phyloP scores from a whole-genome alignment of 2,797 vertebrate species.

The Enteromius argenteus region DNA sequence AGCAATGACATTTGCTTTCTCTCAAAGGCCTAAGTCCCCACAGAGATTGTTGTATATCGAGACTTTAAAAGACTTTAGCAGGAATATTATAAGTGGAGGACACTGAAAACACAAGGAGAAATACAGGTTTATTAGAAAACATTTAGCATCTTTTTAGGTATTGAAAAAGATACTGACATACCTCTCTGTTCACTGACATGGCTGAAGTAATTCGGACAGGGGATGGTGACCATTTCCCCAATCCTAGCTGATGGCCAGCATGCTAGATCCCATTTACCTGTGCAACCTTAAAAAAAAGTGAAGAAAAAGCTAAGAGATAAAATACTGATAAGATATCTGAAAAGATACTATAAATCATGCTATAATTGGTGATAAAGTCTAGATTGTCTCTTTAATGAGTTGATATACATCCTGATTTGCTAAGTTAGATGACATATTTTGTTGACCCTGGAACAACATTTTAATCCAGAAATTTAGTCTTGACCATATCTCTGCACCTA shows the following conservation, averaged over 20 bases:
- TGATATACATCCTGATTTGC: background rate
- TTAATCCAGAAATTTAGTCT: too few species aligned
- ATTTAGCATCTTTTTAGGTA: conserved; percentile 9
- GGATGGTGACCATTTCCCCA: conserved; percentile 85
- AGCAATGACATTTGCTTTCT: conserved; percentile 1
- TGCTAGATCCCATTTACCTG: conserved; percentile 87
- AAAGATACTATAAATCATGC: background rate
- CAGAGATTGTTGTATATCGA: background rate
- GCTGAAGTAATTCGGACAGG: conserved; percentile 85
- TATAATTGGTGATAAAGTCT: background rate
- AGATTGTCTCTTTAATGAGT: background rate
- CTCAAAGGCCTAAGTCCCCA: background rate
- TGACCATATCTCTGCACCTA: too few species aligned
- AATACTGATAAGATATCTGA: background rate
- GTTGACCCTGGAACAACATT: too few species aligned
- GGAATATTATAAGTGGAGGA: background rate
- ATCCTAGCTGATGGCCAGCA: conserved; percentile 88
- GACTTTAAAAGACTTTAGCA: background rate
- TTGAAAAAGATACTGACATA: conserved; percentile 63
- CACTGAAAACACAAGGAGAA: background rate
- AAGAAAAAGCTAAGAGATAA: background rate
- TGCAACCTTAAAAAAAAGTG: conserved; percentile 80
- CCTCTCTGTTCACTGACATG: conserved; percentile 80
- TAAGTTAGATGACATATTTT: too few species aligned
- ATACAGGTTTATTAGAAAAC: background rate